Percentiles rank a stretch among this genome's conserved stretches.
phyloP scores from a whole-genome alignment of 2,888 invertebrate species.

The Tetranychus piercei region DNA sequence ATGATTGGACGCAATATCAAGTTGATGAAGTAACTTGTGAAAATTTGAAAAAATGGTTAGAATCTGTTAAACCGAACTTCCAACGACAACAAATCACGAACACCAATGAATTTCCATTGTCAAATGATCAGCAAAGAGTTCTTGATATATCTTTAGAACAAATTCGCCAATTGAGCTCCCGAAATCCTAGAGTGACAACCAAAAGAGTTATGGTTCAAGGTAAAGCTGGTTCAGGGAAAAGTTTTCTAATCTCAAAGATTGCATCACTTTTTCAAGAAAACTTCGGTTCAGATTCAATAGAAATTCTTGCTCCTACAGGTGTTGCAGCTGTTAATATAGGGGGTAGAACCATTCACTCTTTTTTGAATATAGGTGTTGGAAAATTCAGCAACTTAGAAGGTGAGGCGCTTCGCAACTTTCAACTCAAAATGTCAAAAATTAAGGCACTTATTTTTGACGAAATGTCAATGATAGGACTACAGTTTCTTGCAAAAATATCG shows the following conservation, averaged over 20 bases:
- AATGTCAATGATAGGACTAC: not conserved
- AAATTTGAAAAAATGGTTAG: too few species aligned
- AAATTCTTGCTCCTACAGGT: slow-evolving; percentile 10
- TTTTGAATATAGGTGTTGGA: not conserved
- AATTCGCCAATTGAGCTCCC: too few species aligned
- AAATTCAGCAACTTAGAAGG: not conserved
- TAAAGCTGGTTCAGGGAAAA: slow-evolving; percentile 9
- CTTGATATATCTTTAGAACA: too few species aligned
- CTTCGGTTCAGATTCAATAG: not conserved
- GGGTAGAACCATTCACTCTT: not conserved
- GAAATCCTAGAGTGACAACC: too few species aligned
- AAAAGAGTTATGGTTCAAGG: slow-evolving; percentile 6
- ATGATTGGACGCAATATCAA: too few species aligned
- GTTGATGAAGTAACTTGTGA: too few species aligned
- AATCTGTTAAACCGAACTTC: too few species aligned
- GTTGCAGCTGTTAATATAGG: not conserved
- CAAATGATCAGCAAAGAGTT: too few species aligned
- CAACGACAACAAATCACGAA: too few species aligned
- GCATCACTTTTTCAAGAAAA: not conserved
- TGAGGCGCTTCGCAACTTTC: not conserved
- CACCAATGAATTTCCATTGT: too few species aligned
- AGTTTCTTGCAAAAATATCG: not conserved
- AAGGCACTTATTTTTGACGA: not conserved
- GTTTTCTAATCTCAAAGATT: too few species aligned
- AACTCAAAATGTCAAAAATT: not conserved